These are phyloP conservation scores for Pseudeuparius sepicola DNA, from an alignment of 2,888 invertebrate species.

Conservation along the genomic window DNA sequence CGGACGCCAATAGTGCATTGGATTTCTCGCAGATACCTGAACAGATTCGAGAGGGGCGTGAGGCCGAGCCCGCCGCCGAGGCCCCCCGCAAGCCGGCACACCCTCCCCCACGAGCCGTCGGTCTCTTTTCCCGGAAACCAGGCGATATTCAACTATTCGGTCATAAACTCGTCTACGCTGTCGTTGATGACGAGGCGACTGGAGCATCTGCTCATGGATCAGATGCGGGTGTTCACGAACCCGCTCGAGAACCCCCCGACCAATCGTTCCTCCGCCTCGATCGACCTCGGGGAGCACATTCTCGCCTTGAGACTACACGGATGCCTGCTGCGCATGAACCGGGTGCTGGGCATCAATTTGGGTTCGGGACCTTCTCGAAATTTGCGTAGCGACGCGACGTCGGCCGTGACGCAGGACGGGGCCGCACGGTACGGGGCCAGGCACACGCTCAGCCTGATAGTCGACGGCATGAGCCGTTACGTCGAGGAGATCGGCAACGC, in stretches of 20 bases:
- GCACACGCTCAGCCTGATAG: slow-evolving; percentile 39
- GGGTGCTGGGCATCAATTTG: slow-evolving; percentile 27
- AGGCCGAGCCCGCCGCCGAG: slow-evolving; percentile 15
- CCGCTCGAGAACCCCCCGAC: slow-evolving; percentile 15
- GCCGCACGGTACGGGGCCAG: slow-evolving; percentile 33
- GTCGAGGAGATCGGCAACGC: slow-evolving; percentile 36
- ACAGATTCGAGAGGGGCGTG: slow-evolving; percentile 23
- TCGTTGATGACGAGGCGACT: slow-evolving; percentile 27
- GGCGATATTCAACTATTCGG: slow-evolving; percentile 22
- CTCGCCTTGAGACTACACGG: slow-evolving; percentile 32
- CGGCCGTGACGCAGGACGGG: slow-evolving; percentile 34
- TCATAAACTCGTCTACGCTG: slow-evolving; percentile 25
- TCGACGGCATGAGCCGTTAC: slow-evolving; percentile 41
- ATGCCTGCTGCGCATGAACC: slow-evolving; percentile 32
- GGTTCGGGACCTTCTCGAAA: slow-evolving; percentile 21
- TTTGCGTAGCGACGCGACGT: slow-evolving; percentile 20
- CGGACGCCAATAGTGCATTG: slow-evolving; percentile 29
- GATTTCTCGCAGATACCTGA: slow-evolving; percentile 27
- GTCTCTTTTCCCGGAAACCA: slow-evolving; percentile 7
- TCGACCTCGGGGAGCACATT: slow-evolving; percentile 32
- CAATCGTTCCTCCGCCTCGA: slow-evolving; percentile 19
- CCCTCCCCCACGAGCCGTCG: slow-evolving; percentile 6
- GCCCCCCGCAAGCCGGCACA: slow-evolving; percentile 11
- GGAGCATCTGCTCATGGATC: slow-evolving; percentile 27
- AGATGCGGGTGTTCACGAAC: slow-evolving; percentile 25